Base-by-base conservation (phyloP, 1,140 invertebrate species). In the Chionoecetes opilio region DNA sequence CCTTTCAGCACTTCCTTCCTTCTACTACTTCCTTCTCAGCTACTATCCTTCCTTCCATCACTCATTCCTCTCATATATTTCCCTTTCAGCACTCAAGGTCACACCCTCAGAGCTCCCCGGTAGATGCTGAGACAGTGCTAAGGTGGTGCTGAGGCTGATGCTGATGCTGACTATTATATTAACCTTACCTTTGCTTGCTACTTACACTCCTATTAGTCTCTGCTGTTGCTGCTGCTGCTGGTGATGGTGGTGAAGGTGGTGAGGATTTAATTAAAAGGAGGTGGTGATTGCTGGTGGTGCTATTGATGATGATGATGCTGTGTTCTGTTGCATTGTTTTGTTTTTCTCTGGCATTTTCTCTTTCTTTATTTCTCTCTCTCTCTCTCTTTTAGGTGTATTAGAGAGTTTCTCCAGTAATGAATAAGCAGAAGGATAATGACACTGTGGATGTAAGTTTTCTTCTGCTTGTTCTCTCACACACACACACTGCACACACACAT, bases 351-450 rank as follows among this genome's bases (percentile, higher is more conserved):
- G 21, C 63, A 11, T 75, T n/a, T 53, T 53, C 46, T 9, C 46
- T 17, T 9, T 41, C 46, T 53, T 9, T 53, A 17, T 17, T 53
- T 53, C 6, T n/a, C n/a, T 75, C n/a, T 75, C 26, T 75, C 63
- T 75, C 63, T 75, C 21, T 75, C n/a, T 75, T 75, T 75, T 75
- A 75, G 63, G 63, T 75, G 63, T n/a, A n/a, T 75, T 75, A 75
- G 63, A n/a, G 63, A 75, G 21, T 75, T 75, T 75, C 11, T 75
- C 63, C 63, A 26, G 63, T 75, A 75, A 75, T 75, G 63, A 75
- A 26, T 75, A 75, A 75, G n/a, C 63, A 21, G 63, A 17, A 75
- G n/a, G 63, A 75, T 26, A 75, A 75, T 75, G 63, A 75, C 63
- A 75, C 21, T 17, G 3, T 6, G 21, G 63, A 75, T 75, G 63